phyloP scores from a whole-genome alignment of 2,888 invertebrate genomes.

The Marasmarcha lunaedactyla region DNA sequence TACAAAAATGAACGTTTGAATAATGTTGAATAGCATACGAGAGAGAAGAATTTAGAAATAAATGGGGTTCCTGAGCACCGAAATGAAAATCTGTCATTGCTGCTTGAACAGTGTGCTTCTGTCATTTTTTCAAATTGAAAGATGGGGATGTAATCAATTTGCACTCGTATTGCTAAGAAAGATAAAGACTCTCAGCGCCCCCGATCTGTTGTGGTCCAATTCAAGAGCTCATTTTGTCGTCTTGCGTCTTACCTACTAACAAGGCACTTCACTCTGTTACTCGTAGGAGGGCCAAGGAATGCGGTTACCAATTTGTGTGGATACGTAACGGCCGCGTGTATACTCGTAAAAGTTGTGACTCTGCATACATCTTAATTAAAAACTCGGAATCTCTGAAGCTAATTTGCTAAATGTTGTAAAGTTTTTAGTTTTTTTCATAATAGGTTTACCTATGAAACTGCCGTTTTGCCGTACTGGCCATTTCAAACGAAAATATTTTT shows the following conservation, averaged over 20 bases:
- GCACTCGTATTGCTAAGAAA: background rate
- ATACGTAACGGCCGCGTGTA: background rate
- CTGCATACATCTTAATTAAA: background rate
- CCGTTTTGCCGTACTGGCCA: too few species aligned
- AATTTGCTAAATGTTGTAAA: background rate
- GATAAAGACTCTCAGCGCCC: background rate
- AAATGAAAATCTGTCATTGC: background rate
- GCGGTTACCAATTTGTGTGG: background rate
- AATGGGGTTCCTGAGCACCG: background rate
- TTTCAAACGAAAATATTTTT: background rate
- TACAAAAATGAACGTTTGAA: background rate
- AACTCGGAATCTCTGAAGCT: background rate
- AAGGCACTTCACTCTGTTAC: background rate
- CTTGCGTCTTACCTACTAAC: background rate
- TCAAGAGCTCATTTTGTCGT: background rate
- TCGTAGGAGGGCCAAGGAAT: background rate
- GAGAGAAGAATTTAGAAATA: conserved; percentile 1
- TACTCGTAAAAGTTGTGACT: background rate
- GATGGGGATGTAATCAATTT: background rate
- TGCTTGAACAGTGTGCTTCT: background rate
- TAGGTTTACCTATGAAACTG: too few species aligned
- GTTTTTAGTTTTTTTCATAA: background rate
- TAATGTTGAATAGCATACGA: background rate
- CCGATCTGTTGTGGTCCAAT: background rate
- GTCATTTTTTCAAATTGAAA: background rate